Conservation (phyloP, 2,113 vertebrate species). For the Nothobranchius furzeri region DNA sequence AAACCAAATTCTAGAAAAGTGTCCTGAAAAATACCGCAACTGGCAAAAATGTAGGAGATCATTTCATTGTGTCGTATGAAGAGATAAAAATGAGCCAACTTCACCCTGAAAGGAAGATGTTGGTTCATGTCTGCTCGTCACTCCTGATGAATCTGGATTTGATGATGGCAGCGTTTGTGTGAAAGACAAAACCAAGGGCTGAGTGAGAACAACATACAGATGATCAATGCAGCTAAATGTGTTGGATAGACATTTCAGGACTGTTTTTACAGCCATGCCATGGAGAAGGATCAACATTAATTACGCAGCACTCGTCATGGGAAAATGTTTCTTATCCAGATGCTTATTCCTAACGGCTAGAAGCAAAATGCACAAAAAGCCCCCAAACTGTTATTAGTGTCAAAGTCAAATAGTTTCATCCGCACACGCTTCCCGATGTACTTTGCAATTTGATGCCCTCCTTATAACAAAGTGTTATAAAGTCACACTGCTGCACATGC, state of each 20-base stretch:
- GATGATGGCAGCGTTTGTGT: not conserved
- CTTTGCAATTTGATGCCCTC: not conserved
- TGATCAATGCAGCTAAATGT: constrained; percentile 18
- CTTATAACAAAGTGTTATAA: not conserved
- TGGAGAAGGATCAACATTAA: too few species aligned
- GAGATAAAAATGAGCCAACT: not conserved
- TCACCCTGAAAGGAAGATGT: not conserved
- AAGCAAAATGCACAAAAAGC: not conserved
- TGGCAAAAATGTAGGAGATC: not conserved
- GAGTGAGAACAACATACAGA: not conserved
- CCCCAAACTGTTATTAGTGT: not conserved
- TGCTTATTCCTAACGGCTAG: too few species aligned
- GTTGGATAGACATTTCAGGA: constrained; percentile 28
- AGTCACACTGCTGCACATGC: not conserved
- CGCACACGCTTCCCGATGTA: not conserved
- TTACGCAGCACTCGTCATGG: too few species aligned
- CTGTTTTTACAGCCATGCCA: constrained; percentile 8
- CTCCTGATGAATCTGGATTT: not conserved
- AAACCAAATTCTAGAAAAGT: not conserved
- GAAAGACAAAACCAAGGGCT: not conserved
- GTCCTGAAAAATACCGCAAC: not conserved
- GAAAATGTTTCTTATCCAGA: too few species aligned
- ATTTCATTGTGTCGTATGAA: not conserved
- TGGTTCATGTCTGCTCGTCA: not conserved
- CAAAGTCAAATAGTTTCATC: not conserved